Evolutionary conservation across 2,113 vertebrate genomes (phyloP), one percentile per base, ranked within the genome.

Genomic region (Arizona elegans): DNA sequence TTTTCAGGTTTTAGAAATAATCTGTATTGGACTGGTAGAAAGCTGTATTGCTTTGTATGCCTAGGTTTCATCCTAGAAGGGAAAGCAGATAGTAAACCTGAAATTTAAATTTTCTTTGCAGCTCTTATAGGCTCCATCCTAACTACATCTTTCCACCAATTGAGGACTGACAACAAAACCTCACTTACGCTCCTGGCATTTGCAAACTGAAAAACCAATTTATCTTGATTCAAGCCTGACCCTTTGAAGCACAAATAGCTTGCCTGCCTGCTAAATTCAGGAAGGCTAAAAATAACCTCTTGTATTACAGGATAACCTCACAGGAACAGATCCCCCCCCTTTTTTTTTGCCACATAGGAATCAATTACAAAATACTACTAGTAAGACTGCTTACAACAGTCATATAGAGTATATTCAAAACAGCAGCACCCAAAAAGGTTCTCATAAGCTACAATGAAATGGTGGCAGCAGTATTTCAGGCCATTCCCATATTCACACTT

Each of bases 201-300:
- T 91, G 70, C 86, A 93, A 81, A 65, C 59, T 81, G 59, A 88
- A 93, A 93, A 91, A 62, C 89, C 92, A 70, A 93, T 93, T 93
- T 91, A 91, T 91, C 86, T 93, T 75, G 89, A 93, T 93, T 70
- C 90, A 91, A n/a, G 90, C 38, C 92, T 91, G 89, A 93, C 85
- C 58, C 59, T 91, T 91, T 88, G 90, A 91, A 93, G 89, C 85
- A 88, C 17, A 52, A 33, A 87, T 24, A 33, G 86, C 52, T 88
- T 88, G 90, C 86, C 89, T 75, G 90, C 33, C 59, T 70, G 89
- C 92, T 90, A 93, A 85, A 17, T 47, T 33, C 58, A 54, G 70
- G 59, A 53, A 93, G 38, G 26, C 89, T 88, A 88, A 90, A 93
- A 91, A 91, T 93, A 93, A 50, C 86, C 19, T 50, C 33, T 91